phyloP scores from a whole-genome alignment of 2,797 vertebrate species.

The Phrynocephalus guinanensis region DNA sequence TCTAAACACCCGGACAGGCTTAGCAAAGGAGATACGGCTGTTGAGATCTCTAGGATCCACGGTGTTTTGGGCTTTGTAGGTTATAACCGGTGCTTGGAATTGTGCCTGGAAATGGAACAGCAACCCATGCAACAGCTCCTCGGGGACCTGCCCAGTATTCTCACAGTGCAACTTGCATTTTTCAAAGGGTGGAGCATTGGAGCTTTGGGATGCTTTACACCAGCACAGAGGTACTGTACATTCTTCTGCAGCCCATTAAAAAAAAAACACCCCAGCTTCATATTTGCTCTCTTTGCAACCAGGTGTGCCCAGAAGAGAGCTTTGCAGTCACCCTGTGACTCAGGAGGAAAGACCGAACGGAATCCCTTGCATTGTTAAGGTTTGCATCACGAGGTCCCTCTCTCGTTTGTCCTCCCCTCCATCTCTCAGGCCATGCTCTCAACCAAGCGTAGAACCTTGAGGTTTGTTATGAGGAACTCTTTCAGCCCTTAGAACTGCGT shows the following conservation, averaged over 20 bases:
- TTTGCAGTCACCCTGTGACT: neutral
- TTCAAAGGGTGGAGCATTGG: neutral
- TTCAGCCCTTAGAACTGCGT: neutral
- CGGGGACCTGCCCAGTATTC: neutral
- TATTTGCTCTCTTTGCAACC: neutral
- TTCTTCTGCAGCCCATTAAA: neutral
- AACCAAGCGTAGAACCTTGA: neutral
- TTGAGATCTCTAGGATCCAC: too few species aligned
- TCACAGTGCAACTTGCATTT: fast-evolving
- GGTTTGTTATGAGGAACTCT: neutral
- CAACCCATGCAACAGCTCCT: too few species aligned
- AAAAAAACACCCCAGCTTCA: neutral
- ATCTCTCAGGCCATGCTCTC: neutral
- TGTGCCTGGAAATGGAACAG: too few species aligned
- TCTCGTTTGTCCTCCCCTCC: neutral
- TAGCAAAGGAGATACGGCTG: too few species aligned
- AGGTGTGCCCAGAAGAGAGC: neutral
- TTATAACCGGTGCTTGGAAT: too few species aligned
- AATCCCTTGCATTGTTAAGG: neutral
- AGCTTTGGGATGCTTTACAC: neutral
- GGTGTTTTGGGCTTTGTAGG: too few species aligned
- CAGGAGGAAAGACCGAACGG: conserved; percentile 6
- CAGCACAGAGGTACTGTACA: neutral
- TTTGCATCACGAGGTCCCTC: neutral
- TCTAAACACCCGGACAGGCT: too few species aligned